These are phyloP conservation scores for Caenorhabditis afra DNA, from an alignment of 2,888 invertebrate species.

Conservation along the genomic window DNA sequence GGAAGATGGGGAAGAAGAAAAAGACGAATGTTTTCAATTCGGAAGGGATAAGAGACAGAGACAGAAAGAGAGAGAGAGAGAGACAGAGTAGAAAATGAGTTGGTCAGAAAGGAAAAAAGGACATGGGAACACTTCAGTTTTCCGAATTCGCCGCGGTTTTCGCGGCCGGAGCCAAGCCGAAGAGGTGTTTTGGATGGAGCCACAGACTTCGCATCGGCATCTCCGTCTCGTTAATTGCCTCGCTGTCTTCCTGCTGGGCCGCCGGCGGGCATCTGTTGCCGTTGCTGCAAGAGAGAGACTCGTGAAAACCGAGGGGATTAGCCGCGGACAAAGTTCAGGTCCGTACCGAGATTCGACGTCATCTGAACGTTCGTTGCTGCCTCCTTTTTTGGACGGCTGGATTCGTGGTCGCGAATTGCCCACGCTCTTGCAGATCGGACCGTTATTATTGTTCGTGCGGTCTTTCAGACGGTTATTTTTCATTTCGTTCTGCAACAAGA, in stretches of 20 bases:
- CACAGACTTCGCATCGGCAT: constrained; percentile 42
- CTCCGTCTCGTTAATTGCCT: constrained; percentile 35
- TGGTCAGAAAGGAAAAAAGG: constrained; percentile 6
- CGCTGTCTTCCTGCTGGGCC: constrained; percentile 19
- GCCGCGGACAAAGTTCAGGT: constrained; percentile 6
- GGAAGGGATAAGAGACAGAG: neutral
- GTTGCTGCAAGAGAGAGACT: constrained; percentile 25
- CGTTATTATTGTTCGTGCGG: constrained; percentile 38
- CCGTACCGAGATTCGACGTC: constrained; percentile 40
- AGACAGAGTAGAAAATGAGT: neutral
- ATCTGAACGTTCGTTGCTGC: constrained; percentile 28
- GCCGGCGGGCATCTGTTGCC: constrained; percentile 38
- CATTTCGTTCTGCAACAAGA: constrained; percentile 30
- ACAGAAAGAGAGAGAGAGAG: neutral
- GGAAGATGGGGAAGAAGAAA: neutral
- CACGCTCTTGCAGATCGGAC: constrained; percentile 7
- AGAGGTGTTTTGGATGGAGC: constrained; percentile 59
- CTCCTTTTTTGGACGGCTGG: constrained; percentile 12
- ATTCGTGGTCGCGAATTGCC: constrained; percentile 3
- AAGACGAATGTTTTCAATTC: neutral
- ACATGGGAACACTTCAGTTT: constrained; percentile 26
- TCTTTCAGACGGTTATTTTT: constrained; percentile 37
- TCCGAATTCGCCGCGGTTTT: constrained; percentile 1
- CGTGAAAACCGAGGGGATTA: neutral
- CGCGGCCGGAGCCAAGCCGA: constrained; percentile 21